Evolutionary conservation across 2,113 vertebrate genomes (phyloP), one percentile per base, ranked within the genome.

Genomic region (Esox niger): DNA sequence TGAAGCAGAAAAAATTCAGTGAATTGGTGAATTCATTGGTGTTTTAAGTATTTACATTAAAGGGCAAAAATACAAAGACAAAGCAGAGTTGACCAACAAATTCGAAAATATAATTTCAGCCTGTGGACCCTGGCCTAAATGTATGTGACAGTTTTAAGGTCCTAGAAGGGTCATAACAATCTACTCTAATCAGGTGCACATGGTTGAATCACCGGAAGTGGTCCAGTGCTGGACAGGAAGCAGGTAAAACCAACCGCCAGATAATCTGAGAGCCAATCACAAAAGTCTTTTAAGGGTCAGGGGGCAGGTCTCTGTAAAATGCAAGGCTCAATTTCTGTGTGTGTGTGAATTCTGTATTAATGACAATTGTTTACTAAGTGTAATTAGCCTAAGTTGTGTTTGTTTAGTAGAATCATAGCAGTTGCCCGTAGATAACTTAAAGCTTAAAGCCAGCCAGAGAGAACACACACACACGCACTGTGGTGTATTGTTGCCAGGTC

Each of bases 171-270:
- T 86, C 90, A 91, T 89, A 88, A 88, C 94, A 90, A 91, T 90
- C 90, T 90, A 90, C 83, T 88, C 88, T 96, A 97, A 98, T 96
- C 92, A 95, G 89, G 93, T 95, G 89, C 94, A 97, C 87, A 94
- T 95, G 94, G 91, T 79, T 88, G 70, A 69, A 86, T 82, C 77
- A 85, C 84, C 94, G 93, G 92, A 96, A 95, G 92, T 94, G 91
- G 91, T 92, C 85, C 83, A 92, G 88, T 89, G 84, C 90, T 91
- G 77, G 87, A 93, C 89, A 96, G 87, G 87, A 90, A 88, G 82
- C 77, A 88, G 83, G 69, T 87, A 86, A 71, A 80, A 77, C 38
- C 74, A 79, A 81, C 86, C 81, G 79, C 86, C 81, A 81, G 83
- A 88, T 88, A 83, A 86, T 90, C 88, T 88, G 35, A 77, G 73